Conservation (phyloP, 2,888 invertebrate species). For the Acrobasis suavella region DNA sequence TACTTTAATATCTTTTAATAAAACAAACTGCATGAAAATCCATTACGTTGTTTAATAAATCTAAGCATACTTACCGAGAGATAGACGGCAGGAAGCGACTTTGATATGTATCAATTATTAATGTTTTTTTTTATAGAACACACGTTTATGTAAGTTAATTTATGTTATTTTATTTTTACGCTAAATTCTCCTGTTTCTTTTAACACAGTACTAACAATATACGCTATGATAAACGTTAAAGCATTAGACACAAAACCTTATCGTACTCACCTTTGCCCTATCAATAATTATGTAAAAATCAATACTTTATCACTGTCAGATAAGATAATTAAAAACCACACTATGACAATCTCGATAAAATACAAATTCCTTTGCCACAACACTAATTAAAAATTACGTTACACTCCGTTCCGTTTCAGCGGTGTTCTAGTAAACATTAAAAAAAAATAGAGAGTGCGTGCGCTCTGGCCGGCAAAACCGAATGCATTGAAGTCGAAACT, state of each 20-base stretch:
- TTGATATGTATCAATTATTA: too few species aligned
- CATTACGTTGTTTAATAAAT: too few species aligned
- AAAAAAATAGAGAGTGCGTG: conserved; percentile 13
- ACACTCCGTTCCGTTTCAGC: conserved; percentile 7
- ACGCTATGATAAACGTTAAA: too few species aligned
- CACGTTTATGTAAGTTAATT: too few species aligned
- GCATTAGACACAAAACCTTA: background rate
- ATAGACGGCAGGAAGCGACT: too few species aligned
- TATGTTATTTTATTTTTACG: too few species aligned
- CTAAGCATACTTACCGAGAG: too few species aligned
- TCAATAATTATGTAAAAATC: conserved; percentile 2
- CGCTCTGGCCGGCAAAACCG: background rate
- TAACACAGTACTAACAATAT: too few species aligned
- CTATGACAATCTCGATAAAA: background rate
- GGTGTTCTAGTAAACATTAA: background rate
- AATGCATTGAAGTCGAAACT: conserved; percentile 10
- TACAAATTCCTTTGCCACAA: background rate
- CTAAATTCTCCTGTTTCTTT: too few species aligned
- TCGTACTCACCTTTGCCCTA: background rate
- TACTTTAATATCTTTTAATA: too few species aligned
- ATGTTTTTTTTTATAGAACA: too few species aligned
- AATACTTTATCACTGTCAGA: conserved; percentile 4
- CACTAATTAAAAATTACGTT: background rate
- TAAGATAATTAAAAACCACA: conserved; percentile 2
- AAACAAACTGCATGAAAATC: too few species aligned